A percentile compares a stretch with the other conserved stretches of the same genome.
These are phyloP conservation scores for Hyla sarda DNA, from an alignment of 2,113 vertebrate genomes.

Conservation along the genomic window DNA sequence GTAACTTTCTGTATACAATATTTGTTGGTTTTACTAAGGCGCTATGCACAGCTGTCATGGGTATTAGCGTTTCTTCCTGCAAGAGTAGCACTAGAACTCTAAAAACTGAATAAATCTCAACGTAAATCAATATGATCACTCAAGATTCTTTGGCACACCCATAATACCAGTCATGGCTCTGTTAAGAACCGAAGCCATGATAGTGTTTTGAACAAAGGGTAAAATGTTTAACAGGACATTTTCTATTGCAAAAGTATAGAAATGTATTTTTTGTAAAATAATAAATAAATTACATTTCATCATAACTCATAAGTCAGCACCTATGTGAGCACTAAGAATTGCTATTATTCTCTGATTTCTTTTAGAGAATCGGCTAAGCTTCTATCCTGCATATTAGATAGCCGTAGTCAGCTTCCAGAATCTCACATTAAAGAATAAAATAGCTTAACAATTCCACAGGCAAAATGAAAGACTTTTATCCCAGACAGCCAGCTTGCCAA, in stretches of 20 bases:
- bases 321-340: not conserved
- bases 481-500: conserved; percentile 39
- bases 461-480: conserved; percentile 48
- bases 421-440: conserved; percentile 1
- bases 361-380: not conserved
- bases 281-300: not conserved
- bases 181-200: not conserved
- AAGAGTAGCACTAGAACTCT: no score
- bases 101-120: not conserved
- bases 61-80: no score
- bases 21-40: no score
- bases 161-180: no score
- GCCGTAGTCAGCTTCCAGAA: not conserved
- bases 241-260: no score
- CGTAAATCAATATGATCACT: no score
- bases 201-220: not conserved
- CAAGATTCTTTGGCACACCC: no score
- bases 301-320: not conserved
- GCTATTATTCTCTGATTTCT: conserved; percentile 2
- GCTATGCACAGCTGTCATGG: no score
- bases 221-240: not conserved
- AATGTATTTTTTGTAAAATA: not conserved
- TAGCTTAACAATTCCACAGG: conserved; percentile 44
- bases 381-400: conserved; percentile 1
- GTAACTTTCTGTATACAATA: no score